A percentile compares a stretch with the other conserved stretches of the same genome.
Conservation (phyloP, 2,888 invertebrate genomes). For the Opisthograptis luteolata region DNA sequence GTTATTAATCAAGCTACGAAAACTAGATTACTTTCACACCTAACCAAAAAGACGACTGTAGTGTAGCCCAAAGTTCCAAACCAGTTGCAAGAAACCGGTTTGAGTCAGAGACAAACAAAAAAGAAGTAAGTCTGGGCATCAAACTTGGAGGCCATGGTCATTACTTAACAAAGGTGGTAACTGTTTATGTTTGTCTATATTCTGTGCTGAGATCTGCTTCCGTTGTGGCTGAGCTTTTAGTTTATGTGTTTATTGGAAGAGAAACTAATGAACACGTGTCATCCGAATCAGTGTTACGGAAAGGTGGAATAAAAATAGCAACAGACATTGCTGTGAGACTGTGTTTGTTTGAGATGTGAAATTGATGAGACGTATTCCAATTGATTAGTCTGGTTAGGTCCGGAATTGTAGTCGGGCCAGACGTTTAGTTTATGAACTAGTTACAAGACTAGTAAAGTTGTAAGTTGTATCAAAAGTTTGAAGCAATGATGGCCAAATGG, state of each 20-base stretch:
- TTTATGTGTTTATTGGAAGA: not conserved
- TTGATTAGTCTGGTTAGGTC: too few relatives aligned
- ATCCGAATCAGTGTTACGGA: not conserved
- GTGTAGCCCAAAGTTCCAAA: slow-evolving; percentile 7
- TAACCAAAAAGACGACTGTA: slow-evolving; percentile 8
- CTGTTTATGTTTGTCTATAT: slow-evolving; percentile 17
- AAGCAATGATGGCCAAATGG: too few relatives aligned
- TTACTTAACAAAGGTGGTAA: slow-evolving; percentile 19
- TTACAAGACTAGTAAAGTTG: too few relatives aligned
- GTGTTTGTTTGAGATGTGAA: too few relatives aligned
- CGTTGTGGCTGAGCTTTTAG: slow-evolving; percentile 9
- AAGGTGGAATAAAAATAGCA: not conserved
- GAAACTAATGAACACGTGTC: not conserved
- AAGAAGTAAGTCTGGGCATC: slow-evolving; percentile 19
- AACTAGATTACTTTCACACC: slow-evolving; percentile 20
- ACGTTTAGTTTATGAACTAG: too few relatives aligned
- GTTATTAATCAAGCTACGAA: not conserved
- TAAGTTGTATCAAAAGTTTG: too few relatives aligned
- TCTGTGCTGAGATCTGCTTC: slow-evolving; percentile 14
- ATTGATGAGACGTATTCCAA: too few relatives aligned
- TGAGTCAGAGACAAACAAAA: slow-evolving; percentile 26
- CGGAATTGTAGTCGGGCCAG: too few relatives aligned
- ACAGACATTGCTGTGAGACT: too few relatives aligned
- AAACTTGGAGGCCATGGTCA: slow-evolving; percentile 31
- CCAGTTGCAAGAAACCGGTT: slow-evolving; percentile 27